phyloP scores from a whole-genome alignment of 2,113 vertebrate genomes.

The Balaenoptera acutorostrata region DNA sequence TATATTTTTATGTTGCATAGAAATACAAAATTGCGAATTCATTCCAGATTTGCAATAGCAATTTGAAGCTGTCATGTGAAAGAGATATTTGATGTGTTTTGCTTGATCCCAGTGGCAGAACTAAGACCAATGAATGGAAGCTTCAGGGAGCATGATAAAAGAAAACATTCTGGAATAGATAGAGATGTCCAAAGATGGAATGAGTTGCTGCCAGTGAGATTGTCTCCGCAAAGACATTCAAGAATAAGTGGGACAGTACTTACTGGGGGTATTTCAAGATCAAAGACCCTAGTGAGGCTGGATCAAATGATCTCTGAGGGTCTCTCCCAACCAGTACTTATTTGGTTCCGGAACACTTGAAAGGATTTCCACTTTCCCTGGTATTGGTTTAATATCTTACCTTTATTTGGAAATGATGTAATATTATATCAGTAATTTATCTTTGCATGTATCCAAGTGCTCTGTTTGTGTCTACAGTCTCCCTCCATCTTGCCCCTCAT shows the following conservation, averaged over 20 bases:
- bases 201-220: background rate
- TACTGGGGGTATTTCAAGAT: background rate
- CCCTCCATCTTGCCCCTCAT: background rate
- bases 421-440: background rate
- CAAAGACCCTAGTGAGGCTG: background rate
- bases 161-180: background rate
- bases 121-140: background rate
- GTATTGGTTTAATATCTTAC: background rate
- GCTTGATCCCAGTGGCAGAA: background rate
- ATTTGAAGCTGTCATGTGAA: background rate
- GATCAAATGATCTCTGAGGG: background rate
- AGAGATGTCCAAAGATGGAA: background rate
- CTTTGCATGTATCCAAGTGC: background rate
- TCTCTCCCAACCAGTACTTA: background rate
- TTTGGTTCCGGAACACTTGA: background rate
- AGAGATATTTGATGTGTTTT: background rate
- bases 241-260: background rate
- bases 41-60: background rate
- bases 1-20: background rate
- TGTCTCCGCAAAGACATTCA: background rate
- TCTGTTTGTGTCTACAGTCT: background rate
- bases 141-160: background rate
- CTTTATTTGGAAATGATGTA: background rate
- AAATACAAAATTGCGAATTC: constrained; percentile 44
- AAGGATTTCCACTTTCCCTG: background rate